Conservation (phyloP, 2,113 vertebrate genomes). For the Pleuronectes platessa region DNA sequence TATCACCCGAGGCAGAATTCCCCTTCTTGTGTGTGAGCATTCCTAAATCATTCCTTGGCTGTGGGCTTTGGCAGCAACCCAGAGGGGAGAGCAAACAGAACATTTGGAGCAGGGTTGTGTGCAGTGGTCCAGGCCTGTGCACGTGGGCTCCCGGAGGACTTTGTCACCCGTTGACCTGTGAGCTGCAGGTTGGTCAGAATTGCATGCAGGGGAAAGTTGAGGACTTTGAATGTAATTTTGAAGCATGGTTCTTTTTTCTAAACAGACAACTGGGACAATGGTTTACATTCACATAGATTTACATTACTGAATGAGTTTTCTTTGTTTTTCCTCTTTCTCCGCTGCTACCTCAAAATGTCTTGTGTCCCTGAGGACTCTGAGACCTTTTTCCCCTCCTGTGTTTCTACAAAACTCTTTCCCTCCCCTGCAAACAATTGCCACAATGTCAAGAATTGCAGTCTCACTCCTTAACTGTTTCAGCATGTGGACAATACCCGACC, state of each 20-base stretch:
- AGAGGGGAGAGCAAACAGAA: conserved; percentile 37
- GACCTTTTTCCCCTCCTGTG: too few relatives aligned
- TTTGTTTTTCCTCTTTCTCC: too few relatives aligned
- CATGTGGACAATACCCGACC: too few relatives aligned
- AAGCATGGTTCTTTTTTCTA: not conserved
- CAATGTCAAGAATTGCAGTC: too few relatives aligned
- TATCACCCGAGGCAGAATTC: conserved; percentile 33
- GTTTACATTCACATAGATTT: too few relatives aligned
- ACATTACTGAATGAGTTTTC: too few relatives aligned
- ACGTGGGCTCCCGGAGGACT: conserved; percentile 13
- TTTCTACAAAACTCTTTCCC: too few relatives aligned
- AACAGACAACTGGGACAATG: too few relatives aligned
- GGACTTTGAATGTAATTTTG: not conserved
- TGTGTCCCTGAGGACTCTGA: too few relatives aligned
- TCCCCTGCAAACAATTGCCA: too few relatives aligned
- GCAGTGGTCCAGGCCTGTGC: not conserved
- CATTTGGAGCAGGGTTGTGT: conserved; percentile 22
- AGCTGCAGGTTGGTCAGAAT: conserved; percentile 8
- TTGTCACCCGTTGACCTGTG: conserved; percentile 33
- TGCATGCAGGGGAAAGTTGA: conserved; percentile 17
- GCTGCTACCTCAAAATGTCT: too few relatives aligned
- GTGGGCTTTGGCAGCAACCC: conserved; percentile 39
- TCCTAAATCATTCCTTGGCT: conserved; percentile 51
- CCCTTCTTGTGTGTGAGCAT: conserved; percentile 34
- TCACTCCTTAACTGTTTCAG: too few relatives aligned